These are phyloP conservation scores for Diglossa brunneiventris DNA, from an alignment of 2,113 vertebrate species.

Conservation along the genomic window DNA sequence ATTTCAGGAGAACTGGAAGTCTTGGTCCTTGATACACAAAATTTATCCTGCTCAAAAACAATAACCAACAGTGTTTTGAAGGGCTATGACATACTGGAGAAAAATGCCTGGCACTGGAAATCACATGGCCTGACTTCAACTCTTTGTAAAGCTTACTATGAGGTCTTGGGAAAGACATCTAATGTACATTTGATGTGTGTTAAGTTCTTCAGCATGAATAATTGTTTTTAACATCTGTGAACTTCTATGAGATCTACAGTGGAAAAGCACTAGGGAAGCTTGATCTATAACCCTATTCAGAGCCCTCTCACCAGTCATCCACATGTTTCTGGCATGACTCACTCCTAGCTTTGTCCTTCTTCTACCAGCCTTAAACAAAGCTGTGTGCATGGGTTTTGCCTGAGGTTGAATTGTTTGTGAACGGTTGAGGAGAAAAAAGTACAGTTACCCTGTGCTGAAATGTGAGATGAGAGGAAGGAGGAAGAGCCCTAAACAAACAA, in stretches of 20 bases:
- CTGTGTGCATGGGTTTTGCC: background rate
- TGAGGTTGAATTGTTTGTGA: background rate
- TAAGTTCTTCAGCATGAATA: background rate
- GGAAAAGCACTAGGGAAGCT: background rate
- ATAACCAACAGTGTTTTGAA: background rate
- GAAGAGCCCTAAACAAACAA: slow-evolving; percentile 19
- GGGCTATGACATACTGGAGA: background rate
- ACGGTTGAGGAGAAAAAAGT: background rate
- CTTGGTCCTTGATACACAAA: background rate
- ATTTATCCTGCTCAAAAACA: background rate
- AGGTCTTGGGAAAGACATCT: background rate
- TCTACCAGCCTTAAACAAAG: background rate
- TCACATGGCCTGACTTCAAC: background rate
- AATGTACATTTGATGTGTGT: background rate
- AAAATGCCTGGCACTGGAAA: background rate
- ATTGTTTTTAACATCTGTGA: background rate
- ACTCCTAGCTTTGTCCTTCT: background rate
- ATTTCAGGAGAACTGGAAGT: background rate
- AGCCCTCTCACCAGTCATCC: background rate
- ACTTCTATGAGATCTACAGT: background rate
- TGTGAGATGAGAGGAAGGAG: background rate
- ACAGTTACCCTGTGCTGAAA: background rate
- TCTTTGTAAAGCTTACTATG: background rate
- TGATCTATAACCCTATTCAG: background rate
- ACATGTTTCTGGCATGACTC: background rate